A percentile compares a stretch with the other conserved stretches of the same genome.
phyloP scores from a whole-genome alignment of 2,888 invertebrate species.

The Crocallis elinguaria region DNA sequence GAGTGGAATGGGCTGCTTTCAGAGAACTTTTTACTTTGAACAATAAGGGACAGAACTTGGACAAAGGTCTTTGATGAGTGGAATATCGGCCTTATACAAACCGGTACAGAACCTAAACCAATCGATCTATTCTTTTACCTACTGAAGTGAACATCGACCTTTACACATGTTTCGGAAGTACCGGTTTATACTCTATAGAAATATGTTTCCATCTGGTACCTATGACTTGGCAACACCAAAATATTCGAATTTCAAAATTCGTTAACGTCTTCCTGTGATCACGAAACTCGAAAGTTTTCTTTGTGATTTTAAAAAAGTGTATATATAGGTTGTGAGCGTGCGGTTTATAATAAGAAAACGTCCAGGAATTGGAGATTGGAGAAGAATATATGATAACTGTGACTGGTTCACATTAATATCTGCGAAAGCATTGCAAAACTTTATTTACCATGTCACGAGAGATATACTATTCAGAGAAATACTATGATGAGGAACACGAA shows the following conservation, averaged over 20 bases:
- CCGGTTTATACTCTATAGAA: too few species aligned
- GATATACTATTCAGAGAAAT: conserved; percentile 97
- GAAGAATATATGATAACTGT: background rate
- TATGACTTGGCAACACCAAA: conserved; percentile 40
- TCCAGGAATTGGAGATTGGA: background rate
- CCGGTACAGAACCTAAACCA: too few species aligned
- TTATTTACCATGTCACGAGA: conserved; percentile 86
- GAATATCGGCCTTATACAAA: too few species aligned
- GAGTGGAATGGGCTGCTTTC: too few species aligned
- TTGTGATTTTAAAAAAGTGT: background rate
- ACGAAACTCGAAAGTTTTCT: conserved; percentile 10
- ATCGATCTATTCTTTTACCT: too few species aligned
- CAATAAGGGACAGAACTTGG: too few species aligned
- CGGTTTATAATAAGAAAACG: background rate
- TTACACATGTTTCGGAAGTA: too few species aligned
- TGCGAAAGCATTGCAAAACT: conserved; percentile 13
- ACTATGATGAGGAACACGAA: conserved; percentile 95
- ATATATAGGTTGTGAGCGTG: background rate
- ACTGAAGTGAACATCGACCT: too few species aligned
- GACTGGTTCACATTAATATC: conserved; percentile 9
- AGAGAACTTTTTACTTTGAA: too few species aligned
- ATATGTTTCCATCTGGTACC: too few species aligned
- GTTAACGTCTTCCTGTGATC: conserved; percentile 55
- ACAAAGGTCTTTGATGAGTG: too few species aligned
- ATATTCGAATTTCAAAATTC: conserved; percentile 66